Base-by-base conservation (phyloP, 2,888 invertebrate species). In the Osmoderma eremita region DNA sequence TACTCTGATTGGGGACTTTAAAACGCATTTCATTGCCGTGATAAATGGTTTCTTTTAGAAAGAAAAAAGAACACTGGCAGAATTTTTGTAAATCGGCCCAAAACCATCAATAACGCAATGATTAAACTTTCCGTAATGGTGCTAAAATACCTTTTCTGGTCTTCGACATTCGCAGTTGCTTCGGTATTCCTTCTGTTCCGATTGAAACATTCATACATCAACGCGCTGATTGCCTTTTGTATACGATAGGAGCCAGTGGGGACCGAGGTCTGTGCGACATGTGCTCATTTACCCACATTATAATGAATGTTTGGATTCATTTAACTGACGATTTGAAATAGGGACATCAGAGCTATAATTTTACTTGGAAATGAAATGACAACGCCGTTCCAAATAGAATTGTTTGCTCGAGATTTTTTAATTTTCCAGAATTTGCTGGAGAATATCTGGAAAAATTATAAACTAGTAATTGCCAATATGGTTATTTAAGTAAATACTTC, bases 221-320 rank as follows among this genome's bases (percentile, higher is more conserved):
- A 64, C 17, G 42, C n/a, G 53, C 41, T 42, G 53, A 64, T 53
- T 64, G 39, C 38, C 50, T 63, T 22, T 30, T 22, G 17, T 15
- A 38, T 18, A 13, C 13, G 6, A 56, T 6, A 18, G 10, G 17
- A 41, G 17, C 39, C 63, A 67, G 54, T 45, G 51, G 41, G 48
- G 38, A 48, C 20, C n/a, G 56, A 49, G 56, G 61, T 24, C 56
- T 24, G 53, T 12, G 51, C 50, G 68, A 65, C 67, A 65, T 67
- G 69, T 67, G 69, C 69, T 63, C 68, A 66, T 70, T 67, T 68
- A 68, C 69, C 67, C 69, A 61, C 68, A 65, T 63, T 67, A 54
- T 67, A 65, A 68, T 70, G 71, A 67, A 71, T 69, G 68, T 71
- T 68, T 67, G 69, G 65, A 67, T 70, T 63, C 65, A 68, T 64